A percentile compares a stretch with the other conserved stretches of the same genome.
Evolutionary conservation across 2,113 vertebrate genomes (phyloP).

Genomic region (Pithys albifrons): DNA sequence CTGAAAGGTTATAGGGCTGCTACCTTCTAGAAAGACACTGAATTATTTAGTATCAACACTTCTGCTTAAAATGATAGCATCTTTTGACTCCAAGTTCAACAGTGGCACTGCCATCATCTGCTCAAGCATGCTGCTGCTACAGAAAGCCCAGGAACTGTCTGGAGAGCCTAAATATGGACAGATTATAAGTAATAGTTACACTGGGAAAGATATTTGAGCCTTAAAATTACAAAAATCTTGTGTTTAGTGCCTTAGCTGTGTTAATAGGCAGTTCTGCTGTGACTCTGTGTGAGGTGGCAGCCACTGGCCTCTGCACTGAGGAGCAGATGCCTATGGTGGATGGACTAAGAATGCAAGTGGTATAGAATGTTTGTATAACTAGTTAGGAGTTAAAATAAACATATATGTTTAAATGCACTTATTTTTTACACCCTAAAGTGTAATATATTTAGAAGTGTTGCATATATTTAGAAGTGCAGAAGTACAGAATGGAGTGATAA

Average conservation of each 20-base stretch:
- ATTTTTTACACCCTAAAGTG: neutral
- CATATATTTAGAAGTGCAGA: neutral
- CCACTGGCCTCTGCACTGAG: neutral
- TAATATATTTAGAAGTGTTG: neutral
- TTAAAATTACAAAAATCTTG: neutral
- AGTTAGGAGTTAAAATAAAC: neutral
- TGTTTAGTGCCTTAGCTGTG: neutral
- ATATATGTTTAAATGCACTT: neutral
- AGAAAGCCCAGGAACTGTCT: neutral
- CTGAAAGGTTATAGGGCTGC: slow-evolving; percentile 14
- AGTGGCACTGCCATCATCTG: neutral
- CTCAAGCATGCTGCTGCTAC: neutral
- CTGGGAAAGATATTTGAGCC: neutral
- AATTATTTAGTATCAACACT: slow-evolving; percentile 40
- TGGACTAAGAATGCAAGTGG: neutral
- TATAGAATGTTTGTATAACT: neutral
- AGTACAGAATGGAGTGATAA: neutral
- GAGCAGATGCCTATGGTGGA: neutral
- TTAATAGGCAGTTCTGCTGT: neutral
- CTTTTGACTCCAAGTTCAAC: neutral
- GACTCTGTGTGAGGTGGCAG: neutral
- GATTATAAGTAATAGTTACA: neutral
- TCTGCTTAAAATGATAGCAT: neutral
- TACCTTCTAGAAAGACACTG: slow-evolving; percentile 14
- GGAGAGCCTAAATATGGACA: neutral